Evolutionary conservation across 2,113 vertebrate genomes (phyloP).

Genomic region (Pipra filicauda): DNA sequence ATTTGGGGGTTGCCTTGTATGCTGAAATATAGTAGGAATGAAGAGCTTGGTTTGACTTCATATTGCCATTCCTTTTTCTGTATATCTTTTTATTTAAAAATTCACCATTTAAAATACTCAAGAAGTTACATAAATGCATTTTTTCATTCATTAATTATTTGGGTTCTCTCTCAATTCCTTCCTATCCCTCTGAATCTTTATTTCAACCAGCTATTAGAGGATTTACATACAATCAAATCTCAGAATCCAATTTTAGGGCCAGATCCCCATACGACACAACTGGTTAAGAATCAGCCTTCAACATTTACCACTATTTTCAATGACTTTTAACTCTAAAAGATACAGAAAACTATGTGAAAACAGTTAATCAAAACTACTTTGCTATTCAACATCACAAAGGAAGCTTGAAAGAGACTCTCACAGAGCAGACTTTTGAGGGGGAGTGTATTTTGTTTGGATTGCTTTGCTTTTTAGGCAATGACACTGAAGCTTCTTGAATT

Average conservation of each 20-base stretch:
- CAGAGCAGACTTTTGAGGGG: not conserved
- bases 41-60: not conserved
- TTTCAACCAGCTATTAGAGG: not conserved
- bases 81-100: not conserved
- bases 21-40: not conserved
- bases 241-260: not conserved
- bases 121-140: not conserved
- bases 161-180: not conserved
- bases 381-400: not conserved
- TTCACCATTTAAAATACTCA: not conserved
- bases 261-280: not conserved
- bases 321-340: not conserved
- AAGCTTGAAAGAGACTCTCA: not conserved
- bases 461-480: not conserved
- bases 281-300: not conserved
- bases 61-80: not conserved
- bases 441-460: not conserved
- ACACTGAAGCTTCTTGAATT: conserved; percentile 19
- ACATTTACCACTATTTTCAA: not conserved
- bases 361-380: not conserved
- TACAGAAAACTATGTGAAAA: not conserved
- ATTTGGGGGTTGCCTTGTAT: not conserved
- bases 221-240: not conserved
- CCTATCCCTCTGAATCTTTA: not conserved
- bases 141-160: not conserved